Evolutionary conservation across 2,888 invertebrate genomes (phyloP).

Genomic region (Xestoiulus laeticollis): DNA sequence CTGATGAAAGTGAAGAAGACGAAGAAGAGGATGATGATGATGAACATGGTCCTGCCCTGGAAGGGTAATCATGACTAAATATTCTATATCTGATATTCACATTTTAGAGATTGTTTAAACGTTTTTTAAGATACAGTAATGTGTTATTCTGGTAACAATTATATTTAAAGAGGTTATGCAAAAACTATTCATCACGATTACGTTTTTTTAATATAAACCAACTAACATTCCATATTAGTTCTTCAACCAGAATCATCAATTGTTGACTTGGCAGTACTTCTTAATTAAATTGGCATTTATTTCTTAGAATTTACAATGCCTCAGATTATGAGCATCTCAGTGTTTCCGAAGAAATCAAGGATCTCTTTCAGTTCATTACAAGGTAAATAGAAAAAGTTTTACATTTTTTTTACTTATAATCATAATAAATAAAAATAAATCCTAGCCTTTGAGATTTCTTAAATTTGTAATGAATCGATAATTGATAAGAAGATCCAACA

Average conservation of each 20-base stretch:
- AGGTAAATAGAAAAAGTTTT: constrained; percentile 69
- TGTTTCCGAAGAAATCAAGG: constrained; percentile 85
- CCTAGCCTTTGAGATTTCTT: no score
- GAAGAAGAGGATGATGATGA: constrained; percentile 61
- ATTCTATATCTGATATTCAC: not conserved
- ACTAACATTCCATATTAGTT: no score
- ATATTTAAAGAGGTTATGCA: no score
- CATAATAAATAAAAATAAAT: no score
- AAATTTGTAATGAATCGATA: not conserved
- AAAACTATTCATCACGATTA: no score
- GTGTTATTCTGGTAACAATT: no score
- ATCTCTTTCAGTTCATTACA: constrained; percentile 91
- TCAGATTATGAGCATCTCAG: constrained; percentile 83
- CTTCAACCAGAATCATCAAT: constrained; percentile 7
- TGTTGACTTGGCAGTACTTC: constrained; percentile 58
- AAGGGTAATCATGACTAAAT: constrained; percentile 57
- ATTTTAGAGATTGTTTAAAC: not conserved
- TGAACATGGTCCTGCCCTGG: constrained; percentile 56
- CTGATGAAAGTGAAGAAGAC: constrained; percentile 59
- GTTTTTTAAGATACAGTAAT: no score
- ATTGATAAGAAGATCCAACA: not conserved
- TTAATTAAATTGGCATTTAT: constrained; percentile 56
- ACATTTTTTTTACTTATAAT: not conserved
- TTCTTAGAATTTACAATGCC: constrained; percentile 76
- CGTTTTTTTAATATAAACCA: no score